A percentile compares a stretch with the other conserved stretches of the same genome.
Evolutionary conservation across 2,797 vertebrate species (phyloP).

Genomic region (Poeciliopsis paucimaculata): DNA sequence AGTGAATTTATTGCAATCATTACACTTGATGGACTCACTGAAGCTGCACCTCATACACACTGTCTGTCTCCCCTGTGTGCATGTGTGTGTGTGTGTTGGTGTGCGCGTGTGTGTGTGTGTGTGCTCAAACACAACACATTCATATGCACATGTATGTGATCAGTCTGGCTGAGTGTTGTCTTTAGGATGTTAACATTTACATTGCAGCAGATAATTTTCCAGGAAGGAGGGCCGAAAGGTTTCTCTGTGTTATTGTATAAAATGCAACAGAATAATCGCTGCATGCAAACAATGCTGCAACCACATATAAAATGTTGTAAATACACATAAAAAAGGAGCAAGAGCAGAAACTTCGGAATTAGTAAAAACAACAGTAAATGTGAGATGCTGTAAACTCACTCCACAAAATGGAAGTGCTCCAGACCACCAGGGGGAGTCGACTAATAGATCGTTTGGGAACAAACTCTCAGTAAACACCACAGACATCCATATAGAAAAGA

Average conservation of each 20-base stretch:
- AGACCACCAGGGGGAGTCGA: too few species aligned
- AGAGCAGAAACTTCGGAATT: too few species aligned
- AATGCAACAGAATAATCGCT: too few species aligned
- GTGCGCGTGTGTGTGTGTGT: slow-evolving; percentile 20
- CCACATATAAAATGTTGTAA: too few species aligned
- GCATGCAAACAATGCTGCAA: too few species aligned
- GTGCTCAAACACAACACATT: not conserved
- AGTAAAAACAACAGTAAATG: too few species aligned
- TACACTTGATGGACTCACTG: slow-evolving; percentile 78
- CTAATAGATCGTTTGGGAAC: too few species aligned
- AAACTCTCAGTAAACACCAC: too few species aligned
- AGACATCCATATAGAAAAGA: too few species aligned
- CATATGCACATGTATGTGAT: slow-evolving; percentile 14
- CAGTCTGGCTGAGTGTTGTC: slow-evolving; percentile 45
- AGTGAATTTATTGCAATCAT: slow-evolving; percentile 79
- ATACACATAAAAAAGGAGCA: too few species aligned
- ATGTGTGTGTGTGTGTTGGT: slow-evolving; percentile 8
- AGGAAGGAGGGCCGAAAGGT: slow-evolving; percentile 9
- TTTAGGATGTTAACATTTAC: slow-evolving; percentile 58
- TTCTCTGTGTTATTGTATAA: slow-evolving; percentile 22
- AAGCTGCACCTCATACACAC: slow-evolving; percentile 70
- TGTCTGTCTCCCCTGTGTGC: slow-evolving; percentile 61
- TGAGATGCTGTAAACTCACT: too few species aligned
- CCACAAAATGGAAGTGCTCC: too few species aligned
- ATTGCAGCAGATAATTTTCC: not conserved